A percentile compares a stretch with the other conserved stretches of the same genome.
phyloP scores from a whole-genome alignment of 2,113 vertebrate species.

The Coracopsis vasa region DNA sequence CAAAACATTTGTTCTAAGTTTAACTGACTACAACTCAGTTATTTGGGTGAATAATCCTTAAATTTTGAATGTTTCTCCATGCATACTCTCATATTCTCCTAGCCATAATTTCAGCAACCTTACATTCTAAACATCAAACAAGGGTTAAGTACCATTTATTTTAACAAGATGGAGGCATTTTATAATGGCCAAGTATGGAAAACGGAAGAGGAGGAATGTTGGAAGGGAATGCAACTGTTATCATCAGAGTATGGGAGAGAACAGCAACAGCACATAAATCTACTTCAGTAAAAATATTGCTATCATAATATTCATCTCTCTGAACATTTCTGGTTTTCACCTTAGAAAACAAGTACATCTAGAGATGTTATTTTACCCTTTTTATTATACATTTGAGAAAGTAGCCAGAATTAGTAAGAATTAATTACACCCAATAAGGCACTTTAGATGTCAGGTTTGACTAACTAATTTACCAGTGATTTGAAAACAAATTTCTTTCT shows the following conservation, averaged over 20 bases:
- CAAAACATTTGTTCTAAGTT: background rate
- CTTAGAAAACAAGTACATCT: slow-evolving; percentile 42
- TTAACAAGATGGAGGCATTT: slow-evolving; percentile 66
- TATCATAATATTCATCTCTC: background rate
- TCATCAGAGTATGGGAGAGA: background rate
- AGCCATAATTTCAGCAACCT: slow-evolving; percentile 49
- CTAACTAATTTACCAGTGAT: slow-evolving; percentile 18
- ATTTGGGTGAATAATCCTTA: background rate
- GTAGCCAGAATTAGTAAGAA: slow-evolving; percentile 32
- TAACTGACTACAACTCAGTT: background rate
- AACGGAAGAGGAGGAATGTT: slow-evolving; percentile 17
- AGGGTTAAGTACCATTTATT: slow-evolving; percentile 60
- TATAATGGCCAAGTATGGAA: slow-evolving; percentile 48
- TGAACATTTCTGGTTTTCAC: slow-evolving; percentile 44
- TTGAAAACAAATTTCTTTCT: slow-evolving; percentile 44
- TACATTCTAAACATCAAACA: slow-evolving; percentile 62
- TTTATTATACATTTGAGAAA: slow-evolving; percentile 59
- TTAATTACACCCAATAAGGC: slow-evolving; percentile 59
- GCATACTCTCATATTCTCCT: background rate
- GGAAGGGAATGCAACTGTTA: background rate
- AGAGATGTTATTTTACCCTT: slow-evolving; percentile 44
- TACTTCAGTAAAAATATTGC: slow-evolving; percentile 23
- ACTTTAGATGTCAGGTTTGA: slow-evolving; percentile 51
- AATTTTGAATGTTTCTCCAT: background rate
- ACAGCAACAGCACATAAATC: background rate